Base-by-base conservation (phyloP, 2,888 invertebrate genomes). In the Meandrusa payeni region DNA sequence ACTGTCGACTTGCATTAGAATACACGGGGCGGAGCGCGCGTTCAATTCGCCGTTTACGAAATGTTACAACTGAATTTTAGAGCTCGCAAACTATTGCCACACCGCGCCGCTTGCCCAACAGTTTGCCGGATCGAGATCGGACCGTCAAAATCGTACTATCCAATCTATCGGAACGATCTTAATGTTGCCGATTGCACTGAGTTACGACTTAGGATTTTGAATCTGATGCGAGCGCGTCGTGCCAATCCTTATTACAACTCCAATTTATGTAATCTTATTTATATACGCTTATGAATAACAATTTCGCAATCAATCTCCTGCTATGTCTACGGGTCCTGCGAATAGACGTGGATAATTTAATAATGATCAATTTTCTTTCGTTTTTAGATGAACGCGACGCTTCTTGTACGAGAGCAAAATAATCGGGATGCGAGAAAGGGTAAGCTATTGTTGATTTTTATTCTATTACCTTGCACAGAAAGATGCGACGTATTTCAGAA, bases 41-140 rank as follows among this genome's bases (percentile, higher is more conserved):
- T 77, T 79, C 76, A 80, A 80, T 82, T 83, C 75, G 76, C 76
- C 72, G 81, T 83, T 86, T 83, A 81, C 86, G 79, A 86, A 86
- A 85, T 75, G 75, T 76, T 79, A 78, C 74, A 76, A 78, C 76
- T 79, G 73, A 83, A 83, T 85, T 83, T 82, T 76, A 76, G 78
- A 80, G 72, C 76, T 76, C 62, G 55, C 53, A 67, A n/a, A 72
- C 57, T 68, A 74, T 85, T 81, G 76, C 83, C 68, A 69, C 80
- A 81, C 65, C 55, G 69, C 55, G 61, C 61, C 54, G 70, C 69
- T 83, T 85, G 71, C 85, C 71, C 73, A 82, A 85, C 71, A n/a
- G n/a, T n/a, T n/a, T n/a, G 59, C 69, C 72, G 72, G 67, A 73
- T 73, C 61, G 67, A 72, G 69, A 76, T 70, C 62, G 64, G 61